A percentile compares a stretch with the other conserved stretches of the same genome.
These are phyloP conservation scores for Adrianichthys oophorus DNA, from an alignment of 2,797 vertebrate species.

Conservation along the genomic window DNA sequence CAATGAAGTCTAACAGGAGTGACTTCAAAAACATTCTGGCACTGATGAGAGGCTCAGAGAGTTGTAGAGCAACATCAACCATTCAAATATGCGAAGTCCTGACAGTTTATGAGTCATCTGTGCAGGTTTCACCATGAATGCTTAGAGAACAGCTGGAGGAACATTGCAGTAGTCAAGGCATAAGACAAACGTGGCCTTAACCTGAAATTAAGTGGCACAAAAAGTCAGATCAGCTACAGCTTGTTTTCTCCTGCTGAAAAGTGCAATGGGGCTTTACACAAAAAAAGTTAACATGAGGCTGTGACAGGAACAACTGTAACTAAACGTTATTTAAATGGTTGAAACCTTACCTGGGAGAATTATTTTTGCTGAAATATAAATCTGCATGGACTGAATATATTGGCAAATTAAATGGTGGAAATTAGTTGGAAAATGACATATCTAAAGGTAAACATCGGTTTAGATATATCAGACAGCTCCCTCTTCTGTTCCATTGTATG, in stretches of 20 bases:
- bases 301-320: neutral
- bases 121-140: neutral
- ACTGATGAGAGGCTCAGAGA: neutral
- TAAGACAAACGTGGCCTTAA: neutral
- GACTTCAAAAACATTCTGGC: neutral
- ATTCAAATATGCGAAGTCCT: neutral
- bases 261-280: neutral
- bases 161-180: too few relatives aligned
- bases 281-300: neutral
- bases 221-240: neutral
- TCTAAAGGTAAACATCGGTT: neutral
- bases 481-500: conserved; percentile 34
- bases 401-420: too few relatives aligned
- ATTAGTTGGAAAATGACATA: too few relatives aligned
- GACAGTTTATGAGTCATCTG: neutral
- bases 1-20: neutral
- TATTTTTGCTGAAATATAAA: too few relatives aligned
- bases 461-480: conserved; percentile 39
- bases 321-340: too few relatives aligned
- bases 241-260: neutral
- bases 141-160: neutral
- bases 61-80: neutral
- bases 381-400: too few relatives aligned
- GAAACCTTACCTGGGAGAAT: too few relatives aligned
- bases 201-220: neutral